Base-by-base conservation (phyloP, 1,140 invertebrate species). In the Diachasma alloeum region DNA sequence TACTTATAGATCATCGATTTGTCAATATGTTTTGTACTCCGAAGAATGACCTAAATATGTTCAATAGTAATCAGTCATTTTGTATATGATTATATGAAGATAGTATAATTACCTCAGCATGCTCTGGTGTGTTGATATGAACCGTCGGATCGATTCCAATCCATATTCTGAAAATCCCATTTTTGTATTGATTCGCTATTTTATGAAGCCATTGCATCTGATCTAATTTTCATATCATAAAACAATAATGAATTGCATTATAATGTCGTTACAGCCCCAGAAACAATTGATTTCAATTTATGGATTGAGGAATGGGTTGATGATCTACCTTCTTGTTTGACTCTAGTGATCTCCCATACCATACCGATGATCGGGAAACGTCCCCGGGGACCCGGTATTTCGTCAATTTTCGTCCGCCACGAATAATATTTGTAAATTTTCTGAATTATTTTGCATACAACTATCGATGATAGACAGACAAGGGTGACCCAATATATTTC, bases 1-100 rank as follows among this genome's bases (percentile, higher is more conserved):
- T 91, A 92, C 8, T 90, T 83, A 83, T 96, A 96, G 4, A 92
- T 90, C 9, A 83, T 75, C 0, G 93, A 91, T 88, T 96, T 96
- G 19, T 91, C 91, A 26, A 94, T 90, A 75, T 91, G 86, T 77
- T 90, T 91, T 9, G 87, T 90, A 66, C 77, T 88, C 0, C 80
- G 76, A 11, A 88, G 71, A 81, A 89, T 81, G 0, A 82, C 56
- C 87, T 89, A 15, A n/a, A 53, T 0, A 53, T 53, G 31, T 31
- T 31, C 2, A 31, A 31, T 3, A 6, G 6, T 31, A 6, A 31
- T 3, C n/a, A n/a, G 31, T 31, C 31, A 31, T 31, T 31, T 3
- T 31, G 2, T 2, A 31, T 31, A 31, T 2, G 2, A 31, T 31
- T n/a, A n/a, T n/a, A n/a, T n/a, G n/a, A n/a, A n/a, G n/a, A n/a